Conservation (phyloP, 2,113 vertebrate species). For the Piaya cayana region DNA sequence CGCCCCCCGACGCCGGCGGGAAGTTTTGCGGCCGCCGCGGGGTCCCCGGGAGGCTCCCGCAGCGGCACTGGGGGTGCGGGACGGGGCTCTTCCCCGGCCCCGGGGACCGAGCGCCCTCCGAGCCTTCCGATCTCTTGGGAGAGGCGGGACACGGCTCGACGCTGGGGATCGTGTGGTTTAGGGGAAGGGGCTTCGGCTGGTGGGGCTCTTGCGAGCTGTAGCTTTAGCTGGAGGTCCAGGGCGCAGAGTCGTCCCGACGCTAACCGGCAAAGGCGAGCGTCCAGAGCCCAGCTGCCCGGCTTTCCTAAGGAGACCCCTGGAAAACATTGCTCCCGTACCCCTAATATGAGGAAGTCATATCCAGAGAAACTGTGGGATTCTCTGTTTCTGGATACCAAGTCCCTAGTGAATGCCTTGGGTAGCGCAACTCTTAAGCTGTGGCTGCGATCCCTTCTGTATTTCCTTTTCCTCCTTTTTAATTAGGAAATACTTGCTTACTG, state of each 20-base stretch:
- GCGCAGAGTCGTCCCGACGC: fast-evolving
- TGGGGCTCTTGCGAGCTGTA: fast-evolving
- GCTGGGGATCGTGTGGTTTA: fast-evolving
- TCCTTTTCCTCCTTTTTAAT: background rate
- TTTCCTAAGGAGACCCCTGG: background rate
- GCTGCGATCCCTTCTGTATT: background rate
- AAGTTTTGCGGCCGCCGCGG: too few species aligned
- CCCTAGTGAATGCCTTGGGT: background rate
- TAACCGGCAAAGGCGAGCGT: background rate
- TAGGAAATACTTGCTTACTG: background rate
- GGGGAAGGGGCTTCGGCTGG: background rate
- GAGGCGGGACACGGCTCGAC: too few species aligned
- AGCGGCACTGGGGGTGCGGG: background rate
- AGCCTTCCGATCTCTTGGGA: fast-evolving
- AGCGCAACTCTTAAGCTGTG: background rate
- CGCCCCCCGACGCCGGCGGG: too few species aligned
- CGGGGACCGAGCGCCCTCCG: background rate
- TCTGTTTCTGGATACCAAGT: fast-evolving
- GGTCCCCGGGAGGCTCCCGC: background rate
- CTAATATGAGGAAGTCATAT: background rate
- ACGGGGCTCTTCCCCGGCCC: background rate
- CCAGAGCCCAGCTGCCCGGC: fast-evolving
- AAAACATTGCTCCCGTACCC: background rate
- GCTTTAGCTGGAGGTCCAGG: too few species aligned
- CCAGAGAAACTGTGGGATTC: background rate